Base-by-base conservation (phyloP, 2,113 vertebrate species). In the Geococcyx californianus region DNA sequence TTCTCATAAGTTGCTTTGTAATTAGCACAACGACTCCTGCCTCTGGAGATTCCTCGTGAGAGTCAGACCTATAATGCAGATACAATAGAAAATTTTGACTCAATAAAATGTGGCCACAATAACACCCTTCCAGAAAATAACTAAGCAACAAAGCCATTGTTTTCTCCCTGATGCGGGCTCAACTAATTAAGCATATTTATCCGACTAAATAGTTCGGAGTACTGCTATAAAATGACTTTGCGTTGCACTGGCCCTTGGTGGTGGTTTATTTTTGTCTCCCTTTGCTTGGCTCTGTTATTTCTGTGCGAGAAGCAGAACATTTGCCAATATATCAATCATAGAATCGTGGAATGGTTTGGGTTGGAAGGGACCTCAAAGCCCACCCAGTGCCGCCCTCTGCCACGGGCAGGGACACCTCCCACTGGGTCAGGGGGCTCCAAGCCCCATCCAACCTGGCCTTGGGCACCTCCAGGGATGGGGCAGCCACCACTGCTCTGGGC, bases 141-240 rank as follows among this genome's bases (percentile, higher is more conserved):
- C n/a, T 25, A 55, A n/a, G 14, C 23, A 51, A n/a, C 49, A 54
- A 47, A 66, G 64, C 45, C 87, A 84, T 94, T 87, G 60, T 93
- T 94, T 96, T 92, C 62, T 54, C 31, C 28, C 36, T 0, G 7
- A 6, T 10, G 72, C 34, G 54, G 42, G 19, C 40, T n/a, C 29
- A 20, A 67, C 75, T 96, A 95, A 96, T 97, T 97, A 95, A 97
- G 56, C 55, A 64, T 78, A 76, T 79, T 87, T 88, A 44, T 94
- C 89, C 84, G 54, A 47, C 70, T 88, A 69, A 75, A 47, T 54
- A 66, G 29, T n/a, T 88, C 52, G 82, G 66, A 82, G 34, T 80
- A 49, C 52, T 78, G 59, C 63, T 92, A 58, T 73, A 47, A 89
- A 95, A 63, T 47, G 51, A 79, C 47, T 72, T 23, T 19, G 64